Evolutionary conservation across 2,797 vertebrate genomes (phyloP), one percentile per base, ranked within the genome.

Genomic region (Tokudaia tokunoshimensis): DNA sequence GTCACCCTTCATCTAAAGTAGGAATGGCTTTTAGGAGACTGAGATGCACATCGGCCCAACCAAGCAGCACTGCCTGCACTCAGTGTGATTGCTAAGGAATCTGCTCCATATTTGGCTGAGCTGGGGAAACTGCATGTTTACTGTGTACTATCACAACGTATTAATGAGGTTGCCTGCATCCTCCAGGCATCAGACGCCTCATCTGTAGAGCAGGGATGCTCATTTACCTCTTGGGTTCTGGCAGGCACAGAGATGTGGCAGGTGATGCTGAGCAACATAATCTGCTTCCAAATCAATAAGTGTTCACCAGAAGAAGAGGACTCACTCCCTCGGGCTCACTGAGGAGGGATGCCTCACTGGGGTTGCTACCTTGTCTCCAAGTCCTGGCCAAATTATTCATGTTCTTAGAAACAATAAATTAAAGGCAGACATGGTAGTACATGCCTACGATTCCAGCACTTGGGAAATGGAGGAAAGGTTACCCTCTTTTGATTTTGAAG

Each of bases 341-440:
- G 37, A 81, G 31, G 81, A 93, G 29, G 47, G 47, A 31, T 34
- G 55, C 74, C 34, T 70, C 83, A 50, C 44, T 85, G 13, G 61
- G 55, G 29, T 52, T 72, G 41, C 13, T 47, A 26, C 50, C 11
- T 65, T 59, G n/a, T 81, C 67, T 41, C 31, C 52, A 80, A 26
- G 34, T 63, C 52, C 47, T 63, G 2, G 72, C 22, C 81, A 83
- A 86, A 86, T 79, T 84, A 78, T 61, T 8, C 65, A n/a, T 85
- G 59, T 81, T 63, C 34, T 67, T 95, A 55, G 76, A 70, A 92
- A 59, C n/a, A 89, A 84, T 50, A 19, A 86, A 70, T 70, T 55
- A 70, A 70, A 57, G 44, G 20, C 31, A 47, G 37, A 41, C 87
- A 47, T 47, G 37, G 55, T 34, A 31, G 29, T 10, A 12, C 17